Base-by-base conservation (phyloP, 2,888 invertebrate genomes). In the Tineola bisselliella region DNA sequence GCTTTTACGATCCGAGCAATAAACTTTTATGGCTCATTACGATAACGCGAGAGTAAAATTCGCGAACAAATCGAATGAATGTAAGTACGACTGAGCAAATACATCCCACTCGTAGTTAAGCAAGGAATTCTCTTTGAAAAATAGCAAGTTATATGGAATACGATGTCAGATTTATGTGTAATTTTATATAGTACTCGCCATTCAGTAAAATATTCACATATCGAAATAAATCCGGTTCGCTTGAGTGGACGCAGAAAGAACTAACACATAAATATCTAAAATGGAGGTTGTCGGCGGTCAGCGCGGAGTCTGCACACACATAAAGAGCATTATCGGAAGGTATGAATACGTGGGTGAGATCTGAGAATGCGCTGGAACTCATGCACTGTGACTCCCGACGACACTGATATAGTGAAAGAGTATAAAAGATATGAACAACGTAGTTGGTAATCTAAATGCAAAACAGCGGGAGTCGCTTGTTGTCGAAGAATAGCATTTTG, bases 1-100 rank as follows among this genome's bases (percentile, higher is more conserved):
- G 66, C 69, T 73, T 80, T 81, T 79, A 81, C 73, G 77, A 79
- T 65, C 62, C 64, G 61, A 69, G 66, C 70, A 72, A 76, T 84
- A 81, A 81, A 79, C 66, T 75, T 81, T 82, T 78, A 83, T 69
- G 69, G 73, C 70, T 77, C 76, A 81, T 81, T 81, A 81, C 76
- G 76, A 78, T 79, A 78, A 75, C 73, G 73, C 71, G 76, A 74
- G 72, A 76, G 73, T 77, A 74, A 79, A 81, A 77, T 76, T 76
- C 71, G 69, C 66, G 64, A 71, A 70, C 71, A 73, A 76, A 77
- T 76, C 73, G 71, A 73, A 76, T 69, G 72, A 73, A 73, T 73
- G 70, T 70, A 70, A 72, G 69, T 69, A 65, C 56, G 30, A 19
- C 8, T 19, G 25, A 56, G 6, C 25, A 11, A 25, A 56, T 33